Evolutionary conservation across 1,140 invertebrate species (phyloP), one percentile per base, ranked within the genome.

Genomic region (Arctopsyche grandis): DNA sequence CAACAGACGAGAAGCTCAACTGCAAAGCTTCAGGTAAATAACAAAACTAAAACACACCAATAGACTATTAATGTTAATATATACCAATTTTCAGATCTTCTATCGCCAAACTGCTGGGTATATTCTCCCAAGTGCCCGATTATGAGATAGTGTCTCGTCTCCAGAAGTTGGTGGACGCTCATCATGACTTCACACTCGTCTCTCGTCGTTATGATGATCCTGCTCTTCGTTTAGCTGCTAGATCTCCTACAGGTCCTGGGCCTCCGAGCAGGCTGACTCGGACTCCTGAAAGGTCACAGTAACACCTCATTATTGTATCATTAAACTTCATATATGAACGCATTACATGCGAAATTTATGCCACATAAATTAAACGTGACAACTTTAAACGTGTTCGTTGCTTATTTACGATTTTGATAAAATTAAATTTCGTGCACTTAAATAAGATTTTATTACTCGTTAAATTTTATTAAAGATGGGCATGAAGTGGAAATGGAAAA

Each of bases 91-190:
- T 4, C 83, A 89, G 88, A 76, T 84, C 87, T 75, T 89, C 88
- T 9, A 88, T 89, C 46, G 87, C 88, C 5, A 89, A 89, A 78
- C 83, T 89, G 1, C 84, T 89, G 26, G 92, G 92, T 4, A 90
- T 93, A 75, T 90, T 93, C 52, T 89, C 91, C 12, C 91, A 92
- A 29, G 91, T 93, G 71, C 91, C 93, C 0, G 93, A 95, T 86
- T 94, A 94, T 85, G 94, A 95, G 85, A 90, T 95, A 80, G 91
- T 94, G 63, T 91, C 92, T 1, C 90, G 92, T 14, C 87, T 95
- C 5, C 93, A 94, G 83, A 94, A 94, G 87, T 86, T 94, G 78
- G 91, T 94, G 9, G 91, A 93, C 80, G 93, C 93, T 0, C 93
- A 94, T 86, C 91, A 93, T 71, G 93, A 94, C 85, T 94, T 94